Evolutionary conservation across 2,888 invertebrate species (phyloP).

Genomic region (Odontocolon sp.): DNA sequence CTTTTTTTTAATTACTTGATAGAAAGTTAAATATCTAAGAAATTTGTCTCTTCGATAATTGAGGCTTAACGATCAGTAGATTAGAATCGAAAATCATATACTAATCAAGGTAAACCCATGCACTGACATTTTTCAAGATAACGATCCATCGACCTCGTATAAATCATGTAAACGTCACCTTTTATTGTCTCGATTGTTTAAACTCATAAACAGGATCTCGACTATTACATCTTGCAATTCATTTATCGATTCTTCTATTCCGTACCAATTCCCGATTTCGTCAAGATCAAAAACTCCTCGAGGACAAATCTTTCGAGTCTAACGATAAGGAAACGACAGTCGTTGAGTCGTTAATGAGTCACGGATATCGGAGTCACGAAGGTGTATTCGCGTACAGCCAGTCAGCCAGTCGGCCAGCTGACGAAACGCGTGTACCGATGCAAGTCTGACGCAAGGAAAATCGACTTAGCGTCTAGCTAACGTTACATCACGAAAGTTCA

Average conservation of each 20-base stretch:
- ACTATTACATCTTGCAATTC: neutral
- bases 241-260: neutral
- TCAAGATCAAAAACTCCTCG: neutral
- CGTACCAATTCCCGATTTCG: neutral
- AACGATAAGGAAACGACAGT: slow-evolving; percentile 36
- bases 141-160: no score
- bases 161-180: no score
- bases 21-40: no score
- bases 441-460: slow-evolving; percentile 41
- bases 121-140: no score
- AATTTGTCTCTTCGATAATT: no score
- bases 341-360: slow-evolving; percentile 31
- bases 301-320: slow-evolving; percentile 32
- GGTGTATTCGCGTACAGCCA: slow-evolving; percentile 15
- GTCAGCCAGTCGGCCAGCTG: slow-evolving; percentile 13
- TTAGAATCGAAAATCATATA: no score
- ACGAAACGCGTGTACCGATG: slow-evolving; percentile 9
- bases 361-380: slow-evolving; percentile 48
- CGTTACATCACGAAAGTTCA: slow-evolving; percentile 46
- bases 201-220: no score
- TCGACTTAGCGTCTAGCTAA: slow-evolving; percentile 14
- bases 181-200: no score
- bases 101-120: no score
- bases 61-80: no score
- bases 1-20: no score